Conservation (phyloP, 2,113 vertebrate species). For the Ursus arctos region DNA sequence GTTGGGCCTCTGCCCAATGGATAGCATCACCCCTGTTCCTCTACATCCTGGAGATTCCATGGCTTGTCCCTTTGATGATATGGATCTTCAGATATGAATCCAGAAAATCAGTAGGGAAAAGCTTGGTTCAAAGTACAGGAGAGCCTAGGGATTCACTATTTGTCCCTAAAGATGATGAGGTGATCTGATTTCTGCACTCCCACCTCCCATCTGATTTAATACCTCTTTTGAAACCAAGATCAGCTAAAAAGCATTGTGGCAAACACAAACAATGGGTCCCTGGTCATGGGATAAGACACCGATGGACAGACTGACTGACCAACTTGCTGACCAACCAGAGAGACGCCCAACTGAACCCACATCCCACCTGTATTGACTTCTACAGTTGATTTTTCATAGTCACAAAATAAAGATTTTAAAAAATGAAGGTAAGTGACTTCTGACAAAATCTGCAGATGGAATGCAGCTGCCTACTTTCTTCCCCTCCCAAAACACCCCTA, state of each 20-base stretch:
- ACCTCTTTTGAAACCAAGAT: not conserved
- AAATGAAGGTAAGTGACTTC: not conserved
- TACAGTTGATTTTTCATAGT: not conserved
- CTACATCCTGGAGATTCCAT: not conserved
- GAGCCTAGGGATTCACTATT: not conserved
- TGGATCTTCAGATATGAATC: not conserved
- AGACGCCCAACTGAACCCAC: not conserved
- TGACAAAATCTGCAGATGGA: not conserved
- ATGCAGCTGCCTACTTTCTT: not conserved
- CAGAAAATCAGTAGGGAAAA: slow-evolving; percentile 7
- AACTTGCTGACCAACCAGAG: too few relatives aligned
- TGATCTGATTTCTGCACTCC: not conserved
- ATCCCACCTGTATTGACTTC: not conserved
- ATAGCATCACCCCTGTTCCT: not conserved
- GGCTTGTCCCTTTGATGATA: not conserved
- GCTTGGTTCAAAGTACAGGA: slow-evolving; percentile 3
- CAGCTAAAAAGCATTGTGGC: not conserved
- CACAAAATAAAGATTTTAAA: not conserved
- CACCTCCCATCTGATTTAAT: not conserved
- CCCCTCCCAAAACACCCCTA: not conserved
- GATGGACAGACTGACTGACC: not conserved
- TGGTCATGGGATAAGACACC: not conserved
- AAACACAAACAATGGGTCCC: not conserved
- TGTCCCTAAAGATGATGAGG: not conserved
- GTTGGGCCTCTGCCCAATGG: not conserved